Conservation (phyloP, 2,113 vertebrate genomes). For the Thermophis baileyi region DNA sequence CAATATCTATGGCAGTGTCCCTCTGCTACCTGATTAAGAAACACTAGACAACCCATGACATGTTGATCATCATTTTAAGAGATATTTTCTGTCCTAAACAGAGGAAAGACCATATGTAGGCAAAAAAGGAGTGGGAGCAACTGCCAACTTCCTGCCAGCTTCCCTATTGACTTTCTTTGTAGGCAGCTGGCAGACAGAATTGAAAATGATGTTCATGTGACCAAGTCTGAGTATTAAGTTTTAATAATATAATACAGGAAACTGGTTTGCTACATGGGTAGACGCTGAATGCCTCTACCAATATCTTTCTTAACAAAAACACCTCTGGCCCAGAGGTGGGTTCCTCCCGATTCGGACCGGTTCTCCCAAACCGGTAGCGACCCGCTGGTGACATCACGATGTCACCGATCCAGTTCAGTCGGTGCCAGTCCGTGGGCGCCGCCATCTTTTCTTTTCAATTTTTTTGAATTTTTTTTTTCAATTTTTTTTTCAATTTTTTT, state of each 20-base stretch:
- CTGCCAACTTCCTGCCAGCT: background rate
- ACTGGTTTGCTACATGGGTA: background rate
- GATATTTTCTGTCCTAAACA: background rate
- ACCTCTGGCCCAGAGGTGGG: too few relatives aligned
- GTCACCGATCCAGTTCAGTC: too few relatives aligned
- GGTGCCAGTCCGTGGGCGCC: too few relatives aligned
- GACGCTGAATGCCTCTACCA: background rate
- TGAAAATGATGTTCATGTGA: background rate
- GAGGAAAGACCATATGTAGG: background rate
- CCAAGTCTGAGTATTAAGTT: background rate
- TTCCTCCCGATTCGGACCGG: too few relatives aligned
- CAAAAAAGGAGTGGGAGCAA: background rate
- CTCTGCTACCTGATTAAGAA: background rate
- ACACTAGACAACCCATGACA: background rate
- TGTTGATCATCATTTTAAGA: background rate
- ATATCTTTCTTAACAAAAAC: background rate
- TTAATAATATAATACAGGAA: background rate
- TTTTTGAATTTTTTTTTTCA: too few relatives aligned
- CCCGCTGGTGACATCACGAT: too few relatives aligned
- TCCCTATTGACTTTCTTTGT: background rate
- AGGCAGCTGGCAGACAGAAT: background rate
- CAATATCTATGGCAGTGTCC: background rate
- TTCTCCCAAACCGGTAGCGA: too few relatives aligned
- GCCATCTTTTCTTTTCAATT: too few relatives aligned
- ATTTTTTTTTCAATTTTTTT: too few relatives aligned